Conservation (phyloP, 2,888 invertebrate genomes). For the Dolichopus griseipennis region DNA sequence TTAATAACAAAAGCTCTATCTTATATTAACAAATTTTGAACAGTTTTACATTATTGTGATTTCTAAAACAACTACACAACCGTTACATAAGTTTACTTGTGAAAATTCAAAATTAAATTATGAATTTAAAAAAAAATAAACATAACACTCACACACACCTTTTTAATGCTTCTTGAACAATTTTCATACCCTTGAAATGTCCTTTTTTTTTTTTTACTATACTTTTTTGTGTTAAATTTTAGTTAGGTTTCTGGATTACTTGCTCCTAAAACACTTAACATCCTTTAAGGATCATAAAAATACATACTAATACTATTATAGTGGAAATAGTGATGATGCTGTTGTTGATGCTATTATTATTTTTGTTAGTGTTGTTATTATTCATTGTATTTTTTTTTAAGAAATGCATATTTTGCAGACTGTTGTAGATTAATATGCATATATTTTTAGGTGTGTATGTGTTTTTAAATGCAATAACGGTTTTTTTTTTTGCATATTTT, state of each 20-base stretch:
- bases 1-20: too few species aligned
- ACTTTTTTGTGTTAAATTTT: neutral
- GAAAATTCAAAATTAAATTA: too few species aligned
- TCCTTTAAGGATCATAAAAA: neutral
- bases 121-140: too few species aligned
- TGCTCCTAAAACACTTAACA: conserved; percentile 1
- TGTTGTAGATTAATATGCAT: neutral
- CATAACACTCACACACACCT: neutral
- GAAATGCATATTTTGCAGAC: neutral
- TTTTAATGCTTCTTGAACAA: neutral
- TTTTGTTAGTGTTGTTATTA: neutral
- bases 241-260: neutral
- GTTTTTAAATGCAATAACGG: too few species aligned
- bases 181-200: conserved; percentile 5
- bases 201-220: neutral
- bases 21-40: too few species aligned
- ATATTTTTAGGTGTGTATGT: too few species aligned
- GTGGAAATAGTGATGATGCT: too few species aligned
- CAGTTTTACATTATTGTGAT: too few species aligned
- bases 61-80: too few species aligned
- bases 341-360: neutral
- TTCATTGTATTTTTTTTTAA: neutral
- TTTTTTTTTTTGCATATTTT: too few species aligned
- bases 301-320: neutral
- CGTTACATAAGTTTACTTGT: too few species aligned